Conservation (phyloP, 92 coral and sea anemone genomes). For the Epizoanthus fatuus region DNA sequence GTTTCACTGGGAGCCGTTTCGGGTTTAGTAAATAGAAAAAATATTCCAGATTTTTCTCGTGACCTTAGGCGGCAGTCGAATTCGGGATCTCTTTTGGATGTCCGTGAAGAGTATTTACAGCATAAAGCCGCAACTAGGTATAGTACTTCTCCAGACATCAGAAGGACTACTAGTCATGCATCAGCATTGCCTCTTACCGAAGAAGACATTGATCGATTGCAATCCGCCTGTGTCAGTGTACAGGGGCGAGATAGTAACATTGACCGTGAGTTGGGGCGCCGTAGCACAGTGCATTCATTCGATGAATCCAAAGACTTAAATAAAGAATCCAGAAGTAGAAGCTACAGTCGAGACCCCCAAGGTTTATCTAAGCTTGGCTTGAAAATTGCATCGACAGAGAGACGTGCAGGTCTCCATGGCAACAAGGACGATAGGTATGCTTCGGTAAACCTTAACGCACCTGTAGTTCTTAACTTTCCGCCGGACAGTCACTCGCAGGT, state of each 20-base stretch:
- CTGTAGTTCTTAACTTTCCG: constrained; percentile 22
- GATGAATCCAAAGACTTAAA: background rate
- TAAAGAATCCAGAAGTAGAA: background rate
- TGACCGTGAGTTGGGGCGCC: background rate
- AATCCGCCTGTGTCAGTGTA: background rate
- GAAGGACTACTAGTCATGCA: constrained; percentile 5
- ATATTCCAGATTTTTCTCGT: background rate
- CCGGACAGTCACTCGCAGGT: background rate
- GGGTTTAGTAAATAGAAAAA: background rate
- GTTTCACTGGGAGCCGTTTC: constrained; percentile 11
- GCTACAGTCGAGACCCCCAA: background rate
- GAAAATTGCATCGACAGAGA: background rate
- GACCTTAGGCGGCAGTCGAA: background rate
- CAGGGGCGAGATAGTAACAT: background rate
- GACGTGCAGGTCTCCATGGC: constrained; percentile 19
- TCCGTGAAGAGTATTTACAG: background rate
- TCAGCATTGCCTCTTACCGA: constrained; percentile 28
- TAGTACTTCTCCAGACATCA: constrained; percentile 23
- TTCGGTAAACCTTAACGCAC: constrained; percentile 32
- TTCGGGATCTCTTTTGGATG: background rate
- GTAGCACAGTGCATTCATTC: background rate
- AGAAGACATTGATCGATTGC: constrained; percentile 15
- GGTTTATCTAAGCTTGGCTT: background rate
- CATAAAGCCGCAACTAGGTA: background rate
- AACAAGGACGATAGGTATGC: background rate